A percentile compares a stretch with the other conserved stretches of the same genome.
phyloP scores from a whole-genome alignment of 2,113 vertebrate genomes.

The Sturnus vulgaris region DNA sequence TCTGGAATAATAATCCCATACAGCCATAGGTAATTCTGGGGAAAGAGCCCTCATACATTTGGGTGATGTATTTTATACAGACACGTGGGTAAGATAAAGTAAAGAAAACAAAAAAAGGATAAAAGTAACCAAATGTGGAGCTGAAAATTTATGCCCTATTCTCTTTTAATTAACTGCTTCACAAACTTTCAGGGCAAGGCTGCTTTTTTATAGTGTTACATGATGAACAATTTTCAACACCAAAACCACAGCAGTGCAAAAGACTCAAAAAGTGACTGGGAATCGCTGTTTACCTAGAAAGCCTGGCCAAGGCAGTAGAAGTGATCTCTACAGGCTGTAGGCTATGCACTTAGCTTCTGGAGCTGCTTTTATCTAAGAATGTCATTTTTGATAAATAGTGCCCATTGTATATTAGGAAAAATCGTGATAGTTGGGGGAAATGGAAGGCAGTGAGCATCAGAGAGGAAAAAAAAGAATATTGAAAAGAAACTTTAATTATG shows the following conservation, averaged over 20 bases:
- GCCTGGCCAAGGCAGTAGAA: not conserved
- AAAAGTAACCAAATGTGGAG: not conserved
- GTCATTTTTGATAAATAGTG: slow-evolving; percentile 56
- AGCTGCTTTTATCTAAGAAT: not conserved
- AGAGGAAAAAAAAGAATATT: slow-evolving; percentile 31
- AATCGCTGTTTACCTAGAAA: not conserved
- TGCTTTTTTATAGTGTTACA: not conserved
- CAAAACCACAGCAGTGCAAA: not conserved
- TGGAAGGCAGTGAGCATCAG: slow-evolving; percentile 15
- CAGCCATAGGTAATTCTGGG: not conserved
- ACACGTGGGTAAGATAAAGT: not conserved
- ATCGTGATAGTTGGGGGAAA: slow-evolving; percentile 19
- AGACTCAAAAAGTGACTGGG: not conserved
- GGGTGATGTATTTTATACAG: not conserved
- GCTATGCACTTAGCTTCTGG: not conserved
- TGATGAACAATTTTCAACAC: not conserved
- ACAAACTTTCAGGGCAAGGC: not conserved
- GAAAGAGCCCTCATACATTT: not conserved
- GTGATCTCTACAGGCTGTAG: not conserved
- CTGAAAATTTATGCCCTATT: not conserved
- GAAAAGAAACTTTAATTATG: slow-evolving; percentile 56
- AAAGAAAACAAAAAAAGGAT: not conserved
- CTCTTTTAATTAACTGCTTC: not conserved
- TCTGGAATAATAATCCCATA: not conserved
- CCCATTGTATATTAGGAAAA: slow-evolving; percentile 10